Percentiles rank a stretch among this genome's conserved stretches.
Conservation (phyloP, 2,797 vertebrate genomes). For the Danionella dracula region DNA sequence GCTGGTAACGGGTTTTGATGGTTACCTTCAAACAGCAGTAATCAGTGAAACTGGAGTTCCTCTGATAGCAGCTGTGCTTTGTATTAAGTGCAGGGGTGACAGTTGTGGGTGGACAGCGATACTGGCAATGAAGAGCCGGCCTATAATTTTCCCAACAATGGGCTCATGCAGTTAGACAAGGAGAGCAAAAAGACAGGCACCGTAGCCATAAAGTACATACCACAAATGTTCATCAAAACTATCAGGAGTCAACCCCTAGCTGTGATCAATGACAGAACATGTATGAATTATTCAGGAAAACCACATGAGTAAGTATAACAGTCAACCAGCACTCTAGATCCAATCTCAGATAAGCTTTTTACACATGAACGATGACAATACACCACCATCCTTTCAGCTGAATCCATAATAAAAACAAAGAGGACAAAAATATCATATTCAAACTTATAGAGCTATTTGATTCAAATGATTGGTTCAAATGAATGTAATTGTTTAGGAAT, state of each 20-base stretch:
- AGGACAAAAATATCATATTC: too few species aligned
- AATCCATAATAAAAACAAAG: too few species aligned
- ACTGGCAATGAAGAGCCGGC: conserved; percentile 50
- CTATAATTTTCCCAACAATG: conserved; percentile 57
- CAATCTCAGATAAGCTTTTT: neutral
- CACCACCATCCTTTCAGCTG: too few species aligned
- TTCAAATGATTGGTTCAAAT: too few species aligned
- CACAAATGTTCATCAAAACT: neutral
- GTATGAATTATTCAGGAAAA: conserved; percentile 7
- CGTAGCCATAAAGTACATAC: neutral
- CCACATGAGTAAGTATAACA: neutral
- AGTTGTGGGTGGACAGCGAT: conserved; percentile 47
- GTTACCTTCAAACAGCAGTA: too few species aligned
- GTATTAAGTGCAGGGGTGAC: conserved; percentile 55
- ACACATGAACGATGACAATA: too few species aligned
- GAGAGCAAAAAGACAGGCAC: neutral
- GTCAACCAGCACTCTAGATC: neutral
- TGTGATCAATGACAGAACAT: neutral
- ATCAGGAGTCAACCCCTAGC: conserved; percentile 1
- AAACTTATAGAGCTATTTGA: too few species aligned
- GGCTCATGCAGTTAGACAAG: neutral
- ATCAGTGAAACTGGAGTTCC: too few species aligned
- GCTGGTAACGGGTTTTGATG: too few species aligned
- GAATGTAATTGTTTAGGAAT: too few species aligned
- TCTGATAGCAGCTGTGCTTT: too few species aligned